Percentiles rank a stretch among this genome's conserved stretches.
Conservation (phyloP, 2,888 invertebrate species). For the Cheilosia vernalis region DNA sequence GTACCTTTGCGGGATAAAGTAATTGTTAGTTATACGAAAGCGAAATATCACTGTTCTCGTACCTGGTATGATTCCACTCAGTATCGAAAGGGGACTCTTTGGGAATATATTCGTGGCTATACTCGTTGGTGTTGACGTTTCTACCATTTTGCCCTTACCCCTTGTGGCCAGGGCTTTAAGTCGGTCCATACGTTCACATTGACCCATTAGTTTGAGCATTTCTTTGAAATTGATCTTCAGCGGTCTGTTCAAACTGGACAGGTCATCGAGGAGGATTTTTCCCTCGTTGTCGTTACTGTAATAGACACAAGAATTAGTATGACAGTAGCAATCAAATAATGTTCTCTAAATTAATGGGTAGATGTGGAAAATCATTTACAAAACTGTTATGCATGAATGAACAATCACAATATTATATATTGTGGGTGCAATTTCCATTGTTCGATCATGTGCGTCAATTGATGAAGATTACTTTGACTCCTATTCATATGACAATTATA, state of each 20-base stretch:
- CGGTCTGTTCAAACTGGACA: conserved; percentile 87
- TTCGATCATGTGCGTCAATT: conserved; percentile 31
- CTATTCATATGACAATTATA: conserved; percentile 35
- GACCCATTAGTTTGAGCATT: conserved; percentile 91
- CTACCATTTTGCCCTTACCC: conserved; percentile 79
- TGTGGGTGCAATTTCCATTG: conserved; percentile 7
- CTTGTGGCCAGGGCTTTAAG: conserved; percentile 76
- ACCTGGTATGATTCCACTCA: conserved; percentile 94
- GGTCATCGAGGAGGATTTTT: conserved; percentile 86
- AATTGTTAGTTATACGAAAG: no score
- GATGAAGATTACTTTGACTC: not conserved
- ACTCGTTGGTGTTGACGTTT: conserved; percentile 77
- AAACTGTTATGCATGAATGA: not conserved
- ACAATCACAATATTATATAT: not conserved
- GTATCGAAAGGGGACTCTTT: conserved; percentile 88
- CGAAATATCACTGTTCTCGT: conserved; percentile 48
- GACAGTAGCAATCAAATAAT: not conserved
- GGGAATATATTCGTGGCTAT: conserved; percentile 83
- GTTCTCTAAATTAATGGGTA: not conserved
- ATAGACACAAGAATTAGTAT: conserved; percentile 75
- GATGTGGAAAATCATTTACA: not conserved
- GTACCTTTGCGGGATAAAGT: conserved; percentile 86
- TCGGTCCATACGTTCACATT: conserved; percentile 88
- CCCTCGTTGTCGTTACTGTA: conserved; percentile 89
- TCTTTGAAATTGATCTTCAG: conserved; percentile 88